Conservation (phyloP, 2,113 vertebrate genomes). For the Scolopax mira region DNA sequence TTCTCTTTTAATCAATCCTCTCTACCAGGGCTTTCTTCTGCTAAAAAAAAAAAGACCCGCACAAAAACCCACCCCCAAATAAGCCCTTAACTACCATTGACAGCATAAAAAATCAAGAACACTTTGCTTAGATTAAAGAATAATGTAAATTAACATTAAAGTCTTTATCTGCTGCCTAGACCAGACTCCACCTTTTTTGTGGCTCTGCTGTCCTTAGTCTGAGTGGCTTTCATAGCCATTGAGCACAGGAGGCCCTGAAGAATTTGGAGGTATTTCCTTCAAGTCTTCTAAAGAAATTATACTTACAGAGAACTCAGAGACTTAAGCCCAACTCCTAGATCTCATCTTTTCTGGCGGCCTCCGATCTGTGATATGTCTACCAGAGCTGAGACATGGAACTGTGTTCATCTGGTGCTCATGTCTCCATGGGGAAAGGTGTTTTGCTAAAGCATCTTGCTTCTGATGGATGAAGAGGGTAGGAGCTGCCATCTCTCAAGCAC, state of each 20-base stretch:
- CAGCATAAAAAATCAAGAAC: not conserved
- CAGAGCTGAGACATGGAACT: not conserved
- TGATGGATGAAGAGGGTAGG: not conserved
- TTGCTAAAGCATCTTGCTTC: not conserved
- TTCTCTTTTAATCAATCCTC: not conserved
- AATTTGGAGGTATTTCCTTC: not conserved
- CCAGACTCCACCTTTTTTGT: not conserved
- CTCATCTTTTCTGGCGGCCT: not conserved
- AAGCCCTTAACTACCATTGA: accelerated
- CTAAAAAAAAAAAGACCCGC: not conserved
- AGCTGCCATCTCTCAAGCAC: not conserved
- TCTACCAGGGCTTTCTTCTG: not conserved
- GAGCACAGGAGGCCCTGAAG: not conserved
- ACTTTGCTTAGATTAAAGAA: not conserved
- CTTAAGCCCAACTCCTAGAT: not conserved
- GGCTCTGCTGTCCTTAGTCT: not conserved
- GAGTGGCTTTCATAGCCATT: not conserved
- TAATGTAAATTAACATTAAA: not conserved
- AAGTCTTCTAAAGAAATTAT: not conserved
- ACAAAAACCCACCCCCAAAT: not conserved
- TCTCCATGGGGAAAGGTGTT: not conserved
- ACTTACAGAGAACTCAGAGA: not conserved
- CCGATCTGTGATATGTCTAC: not conserved
- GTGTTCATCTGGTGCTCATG: not conserved
- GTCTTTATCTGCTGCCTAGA: not conserved